Conservation (phyloP, 2,888 invertebrate species). For the Agrilus biguttatus region DNA sequence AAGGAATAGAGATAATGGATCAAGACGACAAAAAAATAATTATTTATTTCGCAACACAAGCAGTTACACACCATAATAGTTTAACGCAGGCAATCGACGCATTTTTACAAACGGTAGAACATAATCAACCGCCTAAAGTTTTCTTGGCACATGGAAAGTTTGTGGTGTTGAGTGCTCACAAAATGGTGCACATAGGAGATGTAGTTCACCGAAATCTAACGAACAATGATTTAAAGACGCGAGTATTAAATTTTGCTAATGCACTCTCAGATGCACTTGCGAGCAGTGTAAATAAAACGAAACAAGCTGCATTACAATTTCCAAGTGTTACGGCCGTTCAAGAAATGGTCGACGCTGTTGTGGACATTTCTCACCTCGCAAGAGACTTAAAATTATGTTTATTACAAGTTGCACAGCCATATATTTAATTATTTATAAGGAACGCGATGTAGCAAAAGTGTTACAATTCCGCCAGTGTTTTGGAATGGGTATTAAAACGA, state of each 20-base stretch:
- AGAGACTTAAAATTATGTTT: constrained; percentile 62
- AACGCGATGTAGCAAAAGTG: too few relatives aligned
- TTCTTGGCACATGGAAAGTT: constrained; percentile 91
- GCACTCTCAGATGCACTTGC: constrained; percentile 69
- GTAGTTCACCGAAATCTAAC: constrained; percentile 77
- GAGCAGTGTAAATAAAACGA: constrained; percentile 73
- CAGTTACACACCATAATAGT: constrained; percentile 70
- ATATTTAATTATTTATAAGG: too few relatives aligned
- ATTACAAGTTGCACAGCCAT: constrained; percentile 49
- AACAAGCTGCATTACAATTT: constrained; percentile 81
- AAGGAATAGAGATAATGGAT: constrained; percentile 38
- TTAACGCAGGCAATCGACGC: constrained; percentile 83
- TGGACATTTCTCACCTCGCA: constrained; percentile 72
- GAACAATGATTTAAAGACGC: constrained; percentile 55
- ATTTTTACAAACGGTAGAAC: constrained; percentile 80
- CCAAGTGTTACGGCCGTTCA: constrained; percentile 83
- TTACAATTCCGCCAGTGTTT: too few relatives aligned
- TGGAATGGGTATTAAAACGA: too few relatives aligned
- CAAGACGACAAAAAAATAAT: constrained; percentile 72
- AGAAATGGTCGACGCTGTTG: constrained; percentile 85
- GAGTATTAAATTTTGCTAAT: constrained; percentile 63
- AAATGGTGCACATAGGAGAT: constrained; percentile 88
- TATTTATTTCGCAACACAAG: constrained; percentile 76
- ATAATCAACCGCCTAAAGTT: constrained; percentile 84
- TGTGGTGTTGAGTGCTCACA: constrained; percentile 85